A percentile compares a stretch with the other conserved stretches of the same genome.
Evolutionary conservation across 2,888 invertebrate species (phyloP).

Genomic region (Eremobia ochroleuca): DNA sequence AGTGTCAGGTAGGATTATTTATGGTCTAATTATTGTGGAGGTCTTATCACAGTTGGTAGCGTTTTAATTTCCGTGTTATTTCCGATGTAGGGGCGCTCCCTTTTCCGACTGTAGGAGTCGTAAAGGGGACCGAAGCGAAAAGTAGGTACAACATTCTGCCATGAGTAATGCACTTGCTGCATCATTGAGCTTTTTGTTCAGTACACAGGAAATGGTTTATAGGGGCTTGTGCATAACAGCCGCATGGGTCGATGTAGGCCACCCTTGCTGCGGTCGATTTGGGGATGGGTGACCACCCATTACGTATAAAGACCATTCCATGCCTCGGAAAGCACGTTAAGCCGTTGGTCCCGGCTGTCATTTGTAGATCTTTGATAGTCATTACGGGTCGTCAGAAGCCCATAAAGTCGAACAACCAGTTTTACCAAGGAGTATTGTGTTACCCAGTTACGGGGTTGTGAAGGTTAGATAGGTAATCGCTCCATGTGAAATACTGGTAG

Average conservation of each 20-base stretch:
- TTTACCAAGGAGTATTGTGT: neutral
- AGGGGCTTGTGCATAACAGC: neutral
- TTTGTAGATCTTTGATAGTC: neutral
- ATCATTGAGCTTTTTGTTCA: neutral
- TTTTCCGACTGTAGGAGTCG: neutral
- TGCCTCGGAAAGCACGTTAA: neutral
- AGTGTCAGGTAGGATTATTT: slow-evolving; percentile 43
- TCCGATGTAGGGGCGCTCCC: slow-evolving; percentile 4
- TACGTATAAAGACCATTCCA: too few species aligned
- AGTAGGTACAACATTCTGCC: neutral
- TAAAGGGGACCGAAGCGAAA: neutral
- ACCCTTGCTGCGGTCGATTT: neutral
- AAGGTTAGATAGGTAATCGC: too few species aligned
- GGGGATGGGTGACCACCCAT: neutral
- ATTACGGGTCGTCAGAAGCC: neutral
- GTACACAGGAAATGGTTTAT: neutral
- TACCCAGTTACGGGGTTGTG: neutral
- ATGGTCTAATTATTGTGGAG: slow-evolving; percentile 23
- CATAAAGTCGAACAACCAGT: neutral
- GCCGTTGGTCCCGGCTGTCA: neutral
- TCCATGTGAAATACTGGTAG: too few species aligned
- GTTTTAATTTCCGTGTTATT: slow-evolving; percentile 41
- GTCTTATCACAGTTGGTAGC: slow-evolving; percentile 10
- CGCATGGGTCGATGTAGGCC: neutral
- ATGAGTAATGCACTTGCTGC: neutral